Evolutionary conservation across 2,113 vertebrate species (phyloP).

Genomic region (Mesitornis unicolor): DNA sequence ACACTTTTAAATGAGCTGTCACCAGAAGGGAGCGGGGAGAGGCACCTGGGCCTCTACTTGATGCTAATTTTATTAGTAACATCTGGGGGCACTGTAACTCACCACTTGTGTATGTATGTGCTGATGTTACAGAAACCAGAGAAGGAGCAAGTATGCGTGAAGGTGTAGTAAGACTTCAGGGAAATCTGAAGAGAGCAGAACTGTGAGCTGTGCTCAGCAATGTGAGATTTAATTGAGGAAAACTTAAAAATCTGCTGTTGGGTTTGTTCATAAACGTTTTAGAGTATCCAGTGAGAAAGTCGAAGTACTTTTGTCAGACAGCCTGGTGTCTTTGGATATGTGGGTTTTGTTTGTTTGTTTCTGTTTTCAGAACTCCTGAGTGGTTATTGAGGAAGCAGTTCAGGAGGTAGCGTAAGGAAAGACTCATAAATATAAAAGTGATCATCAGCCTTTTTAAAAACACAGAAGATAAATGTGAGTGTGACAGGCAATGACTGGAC

Average conservation of each 20-base stretch:
- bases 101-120: not conserved
- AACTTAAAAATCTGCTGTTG: not conserved
- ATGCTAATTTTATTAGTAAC: not conserved
- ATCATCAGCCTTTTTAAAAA: not conserved
- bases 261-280: not conserved
- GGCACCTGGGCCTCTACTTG: not conserved
- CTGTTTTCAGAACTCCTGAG: not conserved
- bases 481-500: not conserved
- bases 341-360: not conserved
- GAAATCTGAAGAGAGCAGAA: not conserved
- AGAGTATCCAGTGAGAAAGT: not conserved
- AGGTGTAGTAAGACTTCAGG: not conserved
- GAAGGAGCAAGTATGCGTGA: not conserved
- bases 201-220: not conserved
- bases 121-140: not conserved
- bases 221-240: slow-evolving; percentile 9
- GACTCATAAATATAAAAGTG: not conserved
- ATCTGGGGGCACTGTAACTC: slow-evolving; percentile 42
- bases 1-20: not conserved
- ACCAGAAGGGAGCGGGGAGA: not conserved
- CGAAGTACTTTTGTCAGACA: not conserved
- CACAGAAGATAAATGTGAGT: not conserved
- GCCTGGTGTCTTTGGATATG: not conserved
- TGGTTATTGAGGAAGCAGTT: not conserved
- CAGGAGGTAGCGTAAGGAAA: not conserved